These are phyloP conservation scores for Yponomeuta cagnagella DNA, from an alignment of 2,888 invertebrate genomes.

Conservation along the genomic window DNA sequence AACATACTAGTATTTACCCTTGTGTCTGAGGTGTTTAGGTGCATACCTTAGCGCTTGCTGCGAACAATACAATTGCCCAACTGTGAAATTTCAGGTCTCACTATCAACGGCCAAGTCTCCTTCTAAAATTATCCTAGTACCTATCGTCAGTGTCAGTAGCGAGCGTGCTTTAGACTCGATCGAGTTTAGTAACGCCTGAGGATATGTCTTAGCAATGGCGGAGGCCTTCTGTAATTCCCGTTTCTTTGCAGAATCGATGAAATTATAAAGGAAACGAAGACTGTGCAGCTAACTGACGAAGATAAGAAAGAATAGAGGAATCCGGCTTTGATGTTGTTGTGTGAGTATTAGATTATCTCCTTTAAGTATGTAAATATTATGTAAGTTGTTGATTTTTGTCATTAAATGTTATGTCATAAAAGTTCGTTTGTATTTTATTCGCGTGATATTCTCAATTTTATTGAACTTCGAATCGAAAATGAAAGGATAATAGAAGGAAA, in stretches of 20 bases:
- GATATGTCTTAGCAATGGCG: neutral
- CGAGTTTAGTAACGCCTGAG: no score
- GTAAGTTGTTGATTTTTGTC: neutral
- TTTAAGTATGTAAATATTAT: neutral
- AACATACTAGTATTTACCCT: no score
- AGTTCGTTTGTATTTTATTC: neutral
- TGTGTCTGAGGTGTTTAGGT: no score
- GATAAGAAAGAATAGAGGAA: slow-evolving; percentile 45
- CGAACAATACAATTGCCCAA: no score
- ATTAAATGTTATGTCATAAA: neutral
- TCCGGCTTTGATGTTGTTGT: neutral
- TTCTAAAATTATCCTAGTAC: no score
- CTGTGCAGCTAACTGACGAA: slow-evolving; percentile 70
- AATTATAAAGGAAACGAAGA: slow-evolving; percentile 77
- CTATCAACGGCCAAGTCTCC: no score
- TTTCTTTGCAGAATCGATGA: slow-evolving; percentile 69
- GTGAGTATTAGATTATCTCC: neutral
- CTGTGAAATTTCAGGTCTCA: no score
- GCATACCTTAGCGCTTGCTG: no score
- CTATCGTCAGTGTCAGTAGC: no score
- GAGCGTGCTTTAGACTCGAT: no score
- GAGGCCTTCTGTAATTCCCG: neutral
- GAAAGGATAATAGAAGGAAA: no score
- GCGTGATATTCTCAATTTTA: neutral
- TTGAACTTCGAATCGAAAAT: no score